These are phyloP conservation scores for Hemibagrus guttatus DNA, from an alignment of 2,797 vertebrate species.

Conservation along the genomic window DNA sequence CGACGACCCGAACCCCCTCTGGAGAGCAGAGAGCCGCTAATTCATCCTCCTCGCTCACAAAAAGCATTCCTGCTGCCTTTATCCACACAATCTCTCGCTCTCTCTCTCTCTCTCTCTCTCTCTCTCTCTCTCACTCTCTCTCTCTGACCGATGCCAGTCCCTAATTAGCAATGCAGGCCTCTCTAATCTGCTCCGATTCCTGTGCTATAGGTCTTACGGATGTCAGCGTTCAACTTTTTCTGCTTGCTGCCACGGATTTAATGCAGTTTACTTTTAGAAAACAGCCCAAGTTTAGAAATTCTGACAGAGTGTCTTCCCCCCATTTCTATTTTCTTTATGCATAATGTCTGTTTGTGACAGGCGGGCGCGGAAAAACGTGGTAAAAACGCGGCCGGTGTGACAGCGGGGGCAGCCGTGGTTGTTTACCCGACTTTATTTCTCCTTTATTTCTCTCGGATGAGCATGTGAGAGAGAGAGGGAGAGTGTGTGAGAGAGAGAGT, in stretches of 20 bases:
- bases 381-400: conserved; percentile 74
- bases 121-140: conserved; percentile 4
- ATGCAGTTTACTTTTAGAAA: conserved; percentile 56
- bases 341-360: conserved; percentile 82
- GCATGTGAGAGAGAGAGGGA: conserved; percentile 67
- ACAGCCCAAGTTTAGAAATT: conserved; percentile 65
- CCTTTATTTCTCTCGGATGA: conserved; percentile 78
- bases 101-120: background rate
- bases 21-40: conserved; percentile 71
- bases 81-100: conserved; percentile 39
- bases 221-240: conserved; percentile 37
- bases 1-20: conserved; percentile 69
- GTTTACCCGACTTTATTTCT: conserved; percentile 84
- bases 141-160: conserved; percentile 59
- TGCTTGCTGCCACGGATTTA: conserved; percentile 44
- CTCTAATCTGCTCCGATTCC: conserved; percentile 36
- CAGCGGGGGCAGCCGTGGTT: conserved; percentile 80
- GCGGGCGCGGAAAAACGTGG: conserved; percentile 68
- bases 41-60: conserved; percentile 67
- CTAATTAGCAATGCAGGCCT: conserved; percentile 42
- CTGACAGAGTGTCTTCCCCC: conserved; percentile 67
- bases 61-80: conserved; percentile 73
- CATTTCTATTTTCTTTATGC: conserved; percentile 75
- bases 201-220: conserved; percentile 20
- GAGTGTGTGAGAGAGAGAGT: conserved; percentile 53